Evolutionary conservation across 2,113 vertebrate genomes (phyloP).

Genomic region (Madoqua kirkii): DNA sequence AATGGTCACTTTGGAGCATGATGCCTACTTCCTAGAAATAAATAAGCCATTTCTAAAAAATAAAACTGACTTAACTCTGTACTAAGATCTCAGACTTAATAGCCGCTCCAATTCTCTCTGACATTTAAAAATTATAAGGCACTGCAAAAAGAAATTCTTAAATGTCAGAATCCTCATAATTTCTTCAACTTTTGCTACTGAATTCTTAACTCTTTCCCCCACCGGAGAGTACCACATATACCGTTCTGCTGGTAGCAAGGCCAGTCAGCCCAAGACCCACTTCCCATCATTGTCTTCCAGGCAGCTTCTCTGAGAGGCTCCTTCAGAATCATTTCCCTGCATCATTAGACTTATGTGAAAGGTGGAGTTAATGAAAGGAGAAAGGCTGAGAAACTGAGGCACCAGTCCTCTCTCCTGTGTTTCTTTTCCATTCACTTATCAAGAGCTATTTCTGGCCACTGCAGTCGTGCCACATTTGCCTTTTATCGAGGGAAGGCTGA

Average conservation of each 20-base stretch:
- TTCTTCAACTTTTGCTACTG: conserved; percentile 57
- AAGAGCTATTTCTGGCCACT: neutral
- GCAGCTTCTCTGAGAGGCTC: neutral
- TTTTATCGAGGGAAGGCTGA: neutral
- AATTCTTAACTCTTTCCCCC: conserved; percentile 36
- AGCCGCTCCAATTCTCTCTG: conserved; percentile 69
- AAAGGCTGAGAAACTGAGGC: neutral
- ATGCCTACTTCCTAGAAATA: conserved; percentile 37
- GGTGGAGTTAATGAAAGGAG: neutral
- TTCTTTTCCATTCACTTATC: neutral
- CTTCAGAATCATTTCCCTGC: neutral
- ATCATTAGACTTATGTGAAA: neutral
- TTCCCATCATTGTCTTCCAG: neutral
- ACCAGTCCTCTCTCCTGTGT: neutral
- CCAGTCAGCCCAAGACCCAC: neutral
- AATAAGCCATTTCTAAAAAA: conserved; percentile 63
- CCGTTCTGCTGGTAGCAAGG: neutral
- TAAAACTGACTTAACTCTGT: conserved; percentile 62
- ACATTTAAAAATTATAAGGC: conserved; percentile 76
- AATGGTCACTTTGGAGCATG: neutral
- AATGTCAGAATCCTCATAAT: conserved; percentile 71
- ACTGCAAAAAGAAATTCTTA: conserved; percentile 64
- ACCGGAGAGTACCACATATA: accelerated
- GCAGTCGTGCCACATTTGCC: neutral
- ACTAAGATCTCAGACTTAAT: conserved; percentile 61